Evolutionary conservation across 2,888 invertebrate species (phyloP).

Genomic region (Therioaphis trifolii): DNA sequence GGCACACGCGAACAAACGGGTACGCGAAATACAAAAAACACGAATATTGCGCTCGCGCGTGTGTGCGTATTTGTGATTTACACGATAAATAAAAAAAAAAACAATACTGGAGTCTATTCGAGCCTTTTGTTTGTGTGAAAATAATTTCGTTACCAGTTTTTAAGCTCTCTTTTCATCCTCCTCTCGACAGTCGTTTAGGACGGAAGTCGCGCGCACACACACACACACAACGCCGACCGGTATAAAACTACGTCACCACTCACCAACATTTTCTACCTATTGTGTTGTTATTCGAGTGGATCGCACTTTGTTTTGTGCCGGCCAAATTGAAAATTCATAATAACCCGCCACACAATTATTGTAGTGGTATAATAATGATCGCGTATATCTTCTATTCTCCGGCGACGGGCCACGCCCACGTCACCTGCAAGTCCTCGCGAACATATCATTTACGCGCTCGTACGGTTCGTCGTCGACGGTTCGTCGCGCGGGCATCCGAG

Average conservation of each 20-base stretch:
- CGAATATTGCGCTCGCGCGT: too few species aligned
- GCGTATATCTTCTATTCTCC: background rate
- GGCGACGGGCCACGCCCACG: too few species aligned
- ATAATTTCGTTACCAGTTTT: conserved; percentile 31
- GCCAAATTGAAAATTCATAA: background rate
- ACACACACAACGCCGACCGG: background rate
- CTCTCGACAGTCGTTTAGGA: background rate
- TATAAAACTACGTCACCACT: background rate
- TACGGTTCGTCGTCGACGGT: too few species aligned
- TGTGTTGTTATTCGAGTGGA: background rate
- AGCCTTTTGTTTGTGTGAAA: conserved; percentile 10
- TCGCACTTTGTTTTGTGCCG: background rate
- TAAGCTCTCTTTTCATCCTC: background rate
- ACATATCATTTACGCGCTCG: too few species aligned
- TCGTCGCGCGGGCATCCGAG: too few species aligned
- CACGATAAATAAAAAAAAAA: background rate
- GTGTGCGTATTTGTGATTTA: background rate
- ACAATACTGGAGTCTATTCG: background rate
- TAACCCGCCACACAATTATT: background rate
- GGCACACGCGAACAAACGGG: too few species aligned
- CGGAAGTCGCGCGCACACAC: background rate
- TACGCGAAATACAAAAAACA: too few species aligned
- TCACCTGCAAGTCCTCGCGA: too few species aligned
- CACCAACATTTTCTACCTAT: conserved; percentile 1
- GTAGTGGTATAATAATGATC: background rate